Conservation (phyloP, 2,113 vertebrate species). For the Phoxinus phoxinus region DNA sequence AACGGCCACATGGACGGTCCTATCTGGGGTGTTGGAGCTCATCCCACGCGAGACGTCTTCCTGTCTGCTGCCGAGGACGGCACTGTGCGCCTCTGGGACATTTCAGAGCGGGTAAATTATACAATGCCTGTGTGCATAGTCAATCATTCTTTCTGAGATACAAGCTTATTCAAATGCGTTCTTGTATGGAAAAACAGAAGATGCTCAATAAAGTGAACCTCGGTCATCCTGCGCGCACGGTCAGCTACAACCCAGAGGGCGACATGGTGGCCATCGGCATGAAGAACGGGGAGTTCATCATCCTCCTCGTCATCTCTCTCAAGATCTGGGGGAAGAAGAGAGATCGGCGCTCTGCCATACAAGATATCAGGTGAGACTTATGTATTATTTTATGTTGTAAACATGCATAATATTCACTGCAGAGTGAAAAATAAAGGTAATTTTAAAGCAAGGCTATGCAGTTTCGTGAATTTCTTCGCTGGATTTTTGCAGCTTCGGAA, state of each 20-base stretch:
- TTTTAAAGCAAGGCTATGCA: too few species aligned
- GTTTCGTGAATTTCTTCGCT: too few species aligned
- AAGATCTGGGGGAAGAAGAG: conserved; percentile 99
- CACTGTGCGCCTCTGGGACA: conserved; percentile 95
- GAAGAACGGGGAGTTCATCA: conserved; percentile 97
- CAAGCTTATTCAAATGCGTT: conserved; percentile 33
- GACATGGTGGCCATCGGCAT: conserved; percentile 99
- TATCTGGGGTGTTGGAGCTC: conserved; percentile 91
- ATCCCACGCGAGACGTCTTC: conserved; percentile 91
- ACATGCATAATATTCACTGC: too few species aligned
- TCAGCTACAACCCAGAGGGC: conserved; percentile 93
- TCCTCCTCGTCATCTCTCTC: conserved; percentile 90
- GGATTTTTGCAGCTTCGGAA: too few species aligned
- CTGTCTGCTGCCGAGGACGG: conserved; percentile 96
- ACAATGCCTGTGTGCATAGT: not conserved
- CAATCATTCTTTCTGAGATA: not conserved
- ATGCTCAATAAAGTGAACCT: conserved; percentile 97
- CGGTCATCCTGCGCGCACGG: conserved; percentile 89
- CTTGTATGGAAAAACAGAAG: conserved; percentile 82
- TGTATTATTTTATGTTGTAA: not conserved
- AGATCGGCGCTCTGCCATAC: conserved; percentile 89
- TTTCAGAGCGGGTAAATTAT: conserved; percentile 86
- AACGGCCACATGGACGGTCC: conserved; percentile 95
- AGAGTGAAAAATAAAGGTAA: too few species aligned
- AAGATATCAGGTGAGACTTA: conserved; percentile 89